Base-by-base conservation (phyloP, 2,113 vertebrate species). In the Centropus unirufus region DNA sequence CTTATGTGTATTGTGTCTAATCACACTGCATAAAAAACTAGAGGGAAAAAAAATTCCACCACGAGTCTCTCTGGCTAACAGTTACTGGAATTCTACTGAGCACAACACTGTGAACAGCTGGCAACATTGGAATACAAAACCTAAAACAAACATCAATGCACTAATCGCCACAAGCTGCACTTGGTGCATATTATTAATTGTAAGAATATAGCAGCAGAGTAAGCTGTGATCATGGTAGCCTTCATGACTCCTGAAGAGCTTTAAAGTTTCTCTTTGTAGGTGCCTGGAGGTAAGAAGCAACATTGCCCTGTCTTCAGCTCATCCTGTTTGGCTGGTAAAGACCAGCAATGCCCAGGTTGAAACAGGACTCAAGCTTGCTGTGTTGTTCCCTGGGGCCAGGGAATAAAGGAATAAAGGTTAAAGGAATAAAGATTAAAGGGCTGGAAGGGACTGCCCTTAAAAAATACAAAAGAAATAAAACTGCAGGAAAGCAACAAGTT, bases 131-230 rank as follows among this genome's bases (percentile, higher is more conserved):
- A 34, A 55, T 7, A 66, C 16, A 78, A 36, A 78, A 42, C 54
- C 1, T 21, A 42, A 32, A 55, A 54, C 6, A 4, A 32, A 44
- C 32, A 26, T 5, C 0, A 0, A 16, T 39, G 27, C 9, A 8
- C 8, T 23, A 46, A 52, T 4, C 8, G 9, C 34, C 46, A 57
- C 11, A 55, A 67, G 18, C n/a, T 83, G 44, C 18, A 59, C 7
- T 72, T 23, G 12, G 21, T 36, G 46, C 18, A 4, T 27, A 16
- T 23, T 51, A 21, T 51, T 36, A 67, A 49, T 9, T 39, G 15
- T 11, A 46, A 72, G 47, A 30, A 29, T 14, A 5, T 14, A 62
- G 44, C 7, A 42, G 11, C 14, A 46, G 24, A 81, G 21, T 11
- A 46, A 76, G 26, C 6, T 76, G 21, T 42, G 20, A 20, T 62